Evolutionary conservation across 2,888 invertebrate genomes (phyloP), one percentile per base, ranked within the genome.

Genomic region (Chouioia cunea): DNA sequence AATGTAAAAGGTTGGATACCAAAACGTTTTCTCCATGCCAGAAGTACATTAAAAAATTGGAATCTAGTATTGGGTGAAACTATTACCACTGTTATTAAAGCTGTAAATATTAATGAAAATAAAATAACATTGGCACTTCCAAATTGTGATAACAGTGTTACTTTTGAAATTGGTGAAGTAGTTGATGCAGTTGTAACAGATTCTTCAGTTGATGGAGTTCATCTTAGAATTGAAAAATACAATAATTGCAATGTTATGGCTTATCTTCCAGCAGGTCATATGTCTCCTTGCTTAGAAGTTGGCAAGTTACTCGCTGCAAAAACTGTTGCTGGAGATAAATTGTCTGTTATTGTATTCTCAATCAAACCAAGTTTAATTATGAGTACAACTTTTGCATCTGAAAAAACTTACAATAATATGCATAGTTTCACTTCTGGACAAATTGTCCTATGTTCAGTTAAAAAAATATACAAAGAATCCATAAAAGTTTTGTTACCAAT

Each of bases 41-140:
- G 87, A 46, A 79, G 80, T 0, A 60, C 84, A 6, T 76, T 82
- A 12, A 81, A 83, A 73, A 83, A 78, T 0, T 85, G 87, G 65
- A 87, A 89, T 69, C 90, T 89, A 83, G 88, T 88, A 64, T 71
- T 88, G 4, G 92, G 92, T 57, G 90, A 92, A 85, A 88, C 90
- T 70, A 89, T 82, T 3, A 46, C 63, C 8, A 76, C 74, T 2
- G 73, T 71, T 22, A 76, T 83, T 27, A 73, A 79, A 36, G 63
- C 66, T 0, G 66, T 83, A 0, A 60, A 80, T 3, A 22, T 66
- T 6, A 53, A 71, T 0, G 59, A 68, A 2, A 64, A 65, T 14
- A 79, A 74, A 73, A 71, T 48, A 58, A 68, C 52, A 18, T 77
- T 43, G 52, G 60, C 59, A 14, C 69, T 66, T 3, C 56, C 65